These are phyloP conservation scores for Pandion haliaetus DNA, from an alignment of 2,113 vertebrate species.

Conservation along the genomic window DNA sequence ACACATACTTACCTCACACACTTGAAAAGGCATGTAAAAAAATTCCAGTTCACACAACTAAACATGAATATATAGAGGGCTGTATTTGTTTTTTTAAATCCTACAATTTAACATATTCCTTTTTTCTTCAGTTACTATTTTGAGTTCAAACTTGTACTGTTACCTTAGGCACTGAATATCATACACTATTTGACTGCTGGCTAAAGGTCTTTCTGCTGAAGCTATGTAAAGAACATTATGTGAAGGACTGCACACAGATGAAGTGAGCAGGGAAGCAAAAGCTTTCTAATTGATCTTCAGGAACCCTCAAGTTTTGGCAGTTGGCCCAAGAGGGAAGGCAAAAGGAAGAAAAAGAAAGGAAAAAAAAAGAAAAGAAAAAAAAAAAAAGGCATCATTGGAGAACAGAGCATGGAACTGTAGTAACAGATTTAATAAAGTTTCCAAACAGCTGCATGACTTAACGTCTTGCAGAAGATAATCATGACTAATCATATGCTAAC, in stretches of 20 bases:
- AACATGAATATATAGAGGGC: neutral
- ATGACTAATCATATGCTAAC: neutral
- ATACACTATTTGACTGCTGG: neutral
- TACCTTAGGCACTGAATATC: neutral
- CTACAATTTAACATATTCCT: neutral
- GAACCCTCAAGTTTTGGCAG: neutral
- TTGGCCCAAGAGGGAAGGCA: neutral
- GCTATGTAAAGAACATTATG: neutral
- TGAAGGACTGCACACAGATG: neutral
- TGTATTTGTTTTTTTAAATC: neutral
- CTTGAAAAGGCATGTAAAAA: neutral
- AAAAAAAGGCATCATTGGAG: neutral
- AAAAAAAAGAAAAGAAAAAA: rapidly evolving
- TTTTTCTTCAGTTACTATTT: neutral
- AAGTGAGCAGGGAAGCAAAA: neutral
- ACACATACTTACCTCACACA: neutral
- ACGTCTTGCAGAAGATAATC: neutral
- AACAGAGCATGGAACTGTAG: neutral
- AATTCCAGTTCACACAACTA: neutral
- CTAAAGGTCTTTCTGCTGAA: neutral
- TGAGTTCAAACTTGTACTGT: neutral
- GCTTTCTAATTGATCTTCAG: neutral
- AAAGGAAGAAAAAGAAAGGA: neutral
- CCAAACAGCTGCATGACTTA: neutral
- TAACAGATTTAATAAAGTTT: neutral